Conservation (phyloP, 2,888 invertebrate genomes). For the Quadriops clusia region DNA sequence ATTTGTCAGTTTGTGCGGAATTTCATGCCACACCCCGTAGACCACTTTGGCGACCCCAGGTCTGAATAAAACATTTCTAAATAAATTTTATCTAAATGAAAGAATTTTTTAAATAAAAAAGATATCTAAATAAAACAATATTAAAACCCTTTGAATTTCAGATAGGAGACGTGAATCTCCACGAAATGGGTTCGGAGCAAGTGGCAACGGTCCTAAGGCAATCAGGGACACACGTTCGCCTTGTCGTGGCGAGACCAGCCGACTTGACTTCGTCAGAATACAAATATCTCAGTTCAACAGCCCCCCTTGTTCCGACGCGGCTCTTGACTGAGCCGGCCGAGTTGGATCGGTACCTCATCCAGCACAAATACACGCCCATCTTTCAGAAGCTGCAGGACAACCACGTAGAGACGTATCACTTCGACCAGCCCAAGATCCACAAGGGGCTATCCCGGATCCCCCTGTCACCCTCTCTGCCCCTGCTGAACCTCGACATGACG, state of each 20-base stretch:
- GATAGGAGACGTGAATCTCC: slow-evolving; percentile 52
- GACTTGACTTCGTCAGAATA: slow-evolving; percentile 53
- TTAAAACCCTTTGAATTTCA: no score
- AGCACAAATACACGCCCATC: slow-evolving; percentile 69
- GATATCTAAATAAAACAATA: no score
- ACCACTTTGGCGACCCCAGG: slow-evolving; percentile 9
- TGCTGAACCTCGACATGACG: slow-evolving; percentile 39
- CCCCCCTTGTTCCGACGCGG: slow-evolving; percentile 55
- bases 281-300: slow-evolving; percentile 44
- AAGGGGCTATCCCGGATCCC: slow-evolving; percentile 31
- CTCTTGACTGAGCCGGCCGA: slow-evolving; percentile 79
- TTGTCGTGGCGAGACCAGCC: slow-evolving; percentile 86
- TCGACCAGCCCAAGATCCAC: slow-evolving; percentile 21
- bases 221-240: slow-evolving; percentile 87
- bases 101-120: no score
- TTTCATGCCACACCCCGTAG: no score
- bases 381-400: slow-evolving; percentile 34
- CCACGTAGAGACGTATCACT: slow-evolving; percentile 20
- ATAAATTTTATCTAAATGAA: no score
- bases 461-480: slow-evolving; percentile 37
- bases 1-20: no score
- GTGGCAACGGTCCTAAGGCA: slow-evolving; percentile 92
- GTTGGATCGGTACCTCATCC: slow-evolving; percentile 72
- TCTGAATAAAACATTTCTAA: no score
- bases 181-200: slow-evolving; percentile 97